These are phyloP conservation scores for Petrolisthes cinctipes DNA, from an alignment of 2,888 invertebrate species.

Conservation along the genomic window DNA sequence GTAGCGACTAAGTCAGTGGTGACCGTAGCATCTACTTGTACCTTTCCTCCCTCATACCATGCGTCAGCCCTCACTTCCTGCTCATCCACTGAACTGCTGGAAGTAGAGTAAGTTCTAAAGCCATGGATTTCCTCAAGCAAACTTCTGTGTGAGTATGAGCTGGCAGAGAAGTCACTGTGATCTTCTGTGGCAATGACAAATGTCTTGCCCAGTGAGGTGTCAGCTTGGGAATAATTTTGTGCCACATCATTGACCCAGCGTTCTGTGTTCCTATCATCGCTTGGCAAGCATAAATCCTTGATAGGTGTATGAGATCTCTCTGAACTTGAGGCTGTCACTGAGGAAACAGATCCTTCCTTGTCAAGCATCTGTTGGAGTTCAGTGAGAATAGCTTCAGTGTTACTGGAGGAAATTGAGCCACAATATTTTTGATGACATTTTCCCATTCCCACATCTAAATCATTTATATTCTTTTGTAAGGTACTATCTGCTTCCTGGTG, in stretches of 20 bases:
- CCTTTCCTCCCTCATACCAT: conserved; percentile 9
- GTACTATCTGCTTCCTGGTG: too few species aligned
- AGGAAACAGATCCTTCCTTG: conserved; percentile 35
- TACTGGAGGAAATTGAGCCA: conserved; percentile 23
- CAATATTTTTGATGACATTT: too few species aligned
- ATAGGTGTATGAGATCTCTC: background rate
- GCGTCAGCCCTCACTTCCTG: conserved; percentile 12
- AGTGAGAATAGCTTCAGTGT: conserved; percentile 21
- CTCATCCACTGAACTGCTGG: conserved; percentile 25
- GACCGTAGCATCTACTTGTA: background rate
- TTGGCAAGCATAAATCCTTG: background rate
- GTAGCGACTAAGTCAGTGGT: conserved; percentile 32
- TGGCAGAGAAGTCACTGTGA: conserved; percentile 3
- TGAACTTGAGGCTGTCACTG: conserved; percentile 14
- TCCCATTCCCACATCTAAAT: too few species aligned
- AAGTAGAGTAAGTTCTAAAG: conserved; percentile 11
- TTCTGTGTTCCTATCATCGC: background rate
- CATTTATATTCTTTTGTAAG: too few species aligned
- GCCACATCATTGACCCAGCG: conserved; percentile 20
- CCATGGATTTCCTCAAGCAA: conserved; percentile 39
- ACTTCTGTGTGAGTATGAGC: conserved; percentile 26
- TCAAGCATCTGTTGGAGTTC: conserved; percentile 53
- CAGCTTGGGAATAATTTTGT: background rate
- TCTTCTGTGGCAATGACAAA: background rate
- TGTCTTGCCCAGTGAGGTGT: background rate